phyloP scores from a whole-genome alignment of 2,888 invertebrate species.

The Agonopterix alstromeriana region DNA sequence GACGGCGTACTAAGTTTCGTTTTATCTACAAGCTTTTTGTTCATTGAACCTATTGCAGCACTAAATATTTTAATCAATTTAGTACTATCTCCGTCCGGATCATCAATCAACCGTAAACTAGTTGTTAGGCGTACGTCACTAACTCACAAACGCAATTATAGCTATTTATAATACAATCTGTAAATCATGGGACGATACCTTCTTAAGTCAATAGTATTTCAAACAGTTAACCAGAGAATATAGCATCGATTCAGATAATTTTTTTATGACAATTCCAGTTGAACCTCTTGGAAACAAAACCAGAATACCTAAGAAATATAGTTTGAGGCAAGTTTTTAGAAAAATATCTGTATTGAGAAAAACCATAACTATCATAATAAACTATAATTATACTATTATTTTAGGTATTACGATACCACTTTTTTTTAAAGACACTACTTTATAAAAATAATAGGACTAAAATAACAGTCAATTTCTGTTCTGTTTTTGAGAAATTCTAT shows the following conservation, averaged over 20 bases:
- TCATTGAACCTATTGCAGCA: constrained; percentile 42
- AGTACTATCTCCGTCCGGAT: constrained; percentile 41
- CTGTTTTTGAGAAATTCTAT: no score
- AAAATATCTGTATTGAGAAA: not conserved
- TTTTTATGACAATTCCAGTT: not conserved
- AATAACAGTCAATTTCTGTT: no score
- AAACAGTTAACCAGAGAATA: not conserved
- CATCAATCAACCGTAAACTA: constrained; percentile 61
- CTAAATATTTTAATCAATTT: constrained; percentile 62
- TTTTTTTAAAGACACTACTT: no score
- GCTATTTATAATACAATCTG: constrained; percentile 29
- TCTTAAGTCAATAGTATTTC: not conserved
- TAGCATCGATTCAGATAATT: not conserved
- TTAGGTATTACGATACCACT: no score
- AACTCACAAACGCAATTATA: constrained; percentile 38
- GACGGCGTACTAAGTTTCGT: constrained; percentile 41
- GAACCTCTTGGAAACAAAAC: not conserved
- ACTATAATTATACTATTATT: no score
- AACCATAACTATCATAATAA: no score
- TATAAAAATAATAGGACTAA: no score
- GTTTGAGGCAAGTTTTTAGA: not conserved
- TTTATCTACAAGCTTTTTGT: constrained; percentile 49
- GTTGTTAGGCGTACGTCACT: constrained; percentile 43
- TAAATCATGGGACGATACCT: constrained; percentile 24
- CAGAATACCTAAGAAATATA: no score